A percentile compares a stretch with the other conserved stretches of the same genome.
phyloP scores from a whole-genome alignment of 1,140 invertebrate genomes.

The Drosophila pseudoobscura region DNA sequence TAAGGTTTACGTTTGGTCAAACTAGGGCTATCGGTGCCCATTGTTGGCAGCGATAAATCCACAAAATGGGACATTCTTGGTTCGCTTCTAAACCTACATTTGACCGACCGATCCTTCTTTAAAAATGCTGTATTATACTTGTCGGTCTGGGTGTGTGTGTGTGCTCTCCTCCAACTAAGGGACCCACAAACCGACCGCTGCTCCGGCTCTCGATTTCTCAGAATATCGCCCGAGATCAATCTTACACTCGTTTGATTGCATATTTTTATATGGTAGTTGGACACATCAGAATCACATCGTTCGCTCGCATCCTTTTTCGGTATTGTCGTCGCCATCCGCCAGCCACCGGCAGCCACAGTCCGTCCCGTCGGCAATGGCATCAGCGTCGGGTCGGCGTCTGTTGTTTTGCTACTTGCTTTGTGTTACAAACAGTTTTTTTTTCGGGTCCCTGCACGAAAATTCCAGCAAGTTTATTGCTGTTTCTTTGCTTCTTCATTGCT shows the following conservation, averaged over 20 bases:
- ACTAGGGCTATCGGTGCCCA: constrained; percentile 20
- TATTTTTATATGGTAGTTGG: constrained; percentile 80
- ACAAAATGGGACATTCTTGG: constrained; percentile 31
- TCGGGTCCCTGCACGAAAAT: constrained; percentile 26
- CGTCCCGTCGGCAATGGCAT: constrained; percentile 3
- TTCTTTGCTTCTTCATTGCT: constrained; percentile 2
- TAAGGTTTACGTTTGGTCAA: not conserved
- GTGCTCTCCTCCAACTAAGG: constrained; percentile 30
- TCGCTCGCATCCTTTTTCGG: constrained; percentile 72
- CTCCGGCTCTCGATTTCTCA: constrained; percentile 55
- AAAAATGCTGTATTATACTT: constrained; percentile 27
- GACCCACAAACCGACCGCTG: constrained; percentile 32
- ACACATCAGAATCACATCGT: constrained; percentile 77
- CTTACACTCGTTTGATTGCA: constrained; percentile 74
- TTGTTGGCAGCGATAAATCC: constrained; percentile 53
- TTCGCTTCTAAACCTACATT: constrained; percentile 23
- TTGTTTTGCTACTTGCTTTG: constrained; percentile 37
- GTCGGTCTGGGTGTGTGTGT: constrained; percentile 19
- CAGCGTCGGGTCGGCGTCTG: constrained; percentile 33
- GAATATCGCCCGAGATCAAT: constrained; percentile 78
- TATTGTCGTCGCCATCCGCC: constrained; percentile 32
- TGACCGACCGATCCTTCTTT: constrained; percentile 29
- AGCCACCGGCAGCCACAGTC: constrained; percentile 9
- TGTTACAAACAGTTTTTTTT: constrained; percentile 33
- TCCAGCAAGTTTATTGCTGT: constrained; percentile 44